Evolutionary conservation across 2,797 vertebrate genomes (phyloP), one percentile per base, ranked within the genome.

Genomic region (Thamnophis elegans): DNA sequence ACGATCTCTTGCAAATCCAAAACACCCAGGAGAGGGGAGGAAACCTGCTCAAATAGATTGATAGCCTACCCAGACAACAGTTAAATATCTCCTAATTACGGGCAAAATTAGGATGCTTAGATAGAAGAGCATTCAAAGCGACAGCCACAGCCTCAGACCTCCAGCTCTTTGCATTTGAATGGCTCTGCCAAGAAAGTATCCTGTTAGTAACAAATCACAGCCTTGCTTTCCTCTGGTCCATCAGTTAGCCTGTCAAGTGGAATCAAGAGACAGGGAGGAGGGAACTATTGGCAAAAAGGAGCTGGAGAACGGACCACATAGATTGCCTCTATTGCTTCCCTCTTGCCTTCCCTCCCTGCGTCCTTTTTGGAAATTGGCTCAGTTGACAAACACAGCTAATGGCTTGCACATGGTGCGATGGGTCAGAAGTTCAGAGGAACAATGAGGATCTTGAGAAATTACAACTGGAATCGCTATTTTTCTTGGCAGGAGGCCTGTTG

Each of bases 361-460:
- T 94, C 92, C 60, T 92, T 93, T 93, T 90, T 92, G 87, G 55
- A 2, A 0, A 28, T 87, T 25, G 11, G 2, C 78, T n/a, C 42
- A 91, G 12, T 7, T 94, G 92, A 90, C 22, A 92, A 94, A 94
- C 26, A 60, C 32, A n/a, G n/a, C 47, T 87, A 95, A 88, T 0
- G 0, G 1, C 1, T 54, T 18, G 0, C 62, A 58, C 51, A 9
- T 68, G 8, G 68, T 25, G 90, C 26, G 13, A 11, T 36, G 59
- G 16, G 28, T 3, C 1, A 2, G 28, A 91, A 93, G 89, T 92
- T 47, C 62, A 1, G 0, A 87, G 85, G 78, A 95, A 82, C 32
- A 94, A 91, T 47, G 16, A 11, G 60, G 90, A 95, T 87, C 36
- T 94, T 94, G 36, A 92, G 68, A 65, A 94, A 93, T 87, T 62